Evolutionary conservation across 2,888 invertebrate genomes (phyloP).

Genomic region (Zootermopsis nevadensis): DNA sequence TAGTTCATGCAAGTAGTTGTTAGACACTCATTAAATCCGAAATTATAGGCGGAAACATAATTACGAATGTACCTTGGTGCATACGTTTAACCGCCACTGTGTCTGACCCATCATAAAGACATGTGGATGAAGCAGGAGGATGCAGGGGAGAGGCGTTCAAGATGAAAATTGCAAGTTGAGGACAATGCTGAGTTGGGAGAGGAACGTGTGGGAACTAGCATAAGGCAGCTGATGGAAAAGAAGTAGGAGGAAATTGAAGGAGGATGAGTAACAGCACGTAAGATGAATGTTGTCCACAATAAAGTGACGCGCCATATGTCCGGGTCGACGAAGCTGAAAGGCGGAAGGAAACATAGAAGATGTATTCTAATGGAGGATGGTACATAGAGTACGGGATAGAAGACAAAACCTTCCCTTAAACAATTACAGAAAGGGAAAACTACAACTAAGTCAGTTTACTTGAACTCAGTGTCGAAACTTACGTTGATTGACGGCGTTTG

Average conservation of each 20-base stretch:
- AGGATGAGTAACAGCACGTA: not conserved
- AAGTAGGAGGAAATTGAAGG: not conserved
- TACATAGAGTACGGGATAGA: not conserved
- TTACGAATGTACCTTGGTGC: no score
- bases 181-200: not conserved
- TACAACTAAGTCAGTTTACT: not conserved
- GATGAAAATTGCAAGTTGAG: conserved; percentile 23
- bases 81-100: not conserved
- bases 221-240: conserved; percentile 12
- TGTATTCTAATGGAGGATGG: not conserved
- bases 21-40: no score
- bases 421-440: not conserved
- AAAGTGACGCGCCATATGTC: conserved; percentile 13
- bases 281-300: not conserved
- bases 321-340: not conserved
- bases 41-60: no score
- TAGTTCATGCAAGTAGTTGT: no score
- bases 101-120: not conserved
- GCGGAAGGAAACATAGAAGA: conserved; percentile 5
- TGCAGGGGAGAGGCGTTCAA: not conserved
- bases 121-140: not conserved
- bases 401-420: not conserved
- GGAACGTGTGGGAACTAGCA: not conserved
- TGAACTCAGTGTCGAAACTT: no score
- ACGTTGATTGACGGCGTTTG: no score